Evolutionary conservation across 2,113 vertebrate species (phyloP).

Genomic region (Forbesichthys papilliferus): DNA sequence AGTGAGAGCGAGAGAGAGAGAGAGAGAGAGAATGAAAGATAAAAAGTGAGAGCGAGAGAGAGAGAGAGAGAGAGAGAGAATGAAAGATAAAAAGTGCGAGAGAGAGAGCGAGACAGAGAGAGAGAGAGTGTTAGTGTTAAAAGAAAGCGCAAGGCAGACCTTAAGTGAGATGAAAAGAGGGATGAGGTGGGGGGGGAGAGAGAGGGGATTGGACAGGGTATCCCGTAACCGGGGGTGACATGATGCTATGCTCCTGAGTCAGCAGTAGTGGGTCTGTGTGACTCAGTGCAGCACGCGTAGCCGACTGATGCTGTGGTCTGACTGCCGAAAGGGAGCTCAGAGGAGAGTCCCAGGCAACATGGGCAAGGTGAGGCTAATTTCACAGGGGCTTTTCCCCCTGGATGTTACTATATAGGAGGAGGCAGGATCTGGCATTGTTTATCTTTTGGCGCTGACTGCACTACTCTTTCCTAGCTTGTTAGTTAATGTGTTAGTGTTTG

Average conservation of each 20-base stretch:
- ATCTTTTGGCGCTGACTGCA: slow-evolving; percentile 14
- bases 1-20: slow-evolving; percentile 23
- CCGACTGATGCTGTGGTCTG: not conserved
- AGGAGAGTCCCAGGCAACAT: not conserved
- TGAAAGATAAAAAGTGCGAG: not conserved
- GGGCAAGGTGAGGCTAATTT: slow-evolving; percentile 4
- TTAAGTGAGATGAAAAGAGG: slow-evolving; percentile 38
- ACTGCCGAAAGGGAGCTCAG: not conserved
- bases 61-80: too few species aligned
- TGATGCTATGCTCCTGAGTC: slow-evolving; percentile 62
- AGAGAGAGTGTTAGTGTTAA: slow-evolving; percentile 11
- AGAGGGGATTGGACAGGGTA: slow-evolving; percentile 8
- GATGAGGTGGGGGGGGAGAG: slow-evolving; percentile 3
- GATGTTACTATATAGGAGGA: slow-evolving; percentile 9
- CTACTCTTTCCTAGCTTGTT: slow-evolving; percentile 7
- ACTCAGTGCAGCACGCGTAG: slow-evolving; percentile 54
- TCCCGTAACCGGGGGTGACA: slow-evolving; percentile 46
- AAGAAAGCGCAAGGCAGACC: slow-evolving; percentile 4
- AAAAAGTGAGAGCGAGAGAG: not conserved
- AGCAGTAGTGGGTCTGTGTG: slow-evolving; percentile 52
- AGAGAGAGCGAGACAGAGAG: slow-evolving; percentile 12
- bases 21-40: slow-evolving; percentile 29
- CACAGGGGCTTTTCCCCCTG: not conserved
- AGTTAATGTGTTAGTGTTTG: slow-evolving; percentile 7
- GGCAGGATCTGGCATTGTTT: slow-evolving; percentile 9